Base-by-base conservation (phyloP, 2,113 vertebrate species). In the Astatoreochromis straeleni region DNA sequence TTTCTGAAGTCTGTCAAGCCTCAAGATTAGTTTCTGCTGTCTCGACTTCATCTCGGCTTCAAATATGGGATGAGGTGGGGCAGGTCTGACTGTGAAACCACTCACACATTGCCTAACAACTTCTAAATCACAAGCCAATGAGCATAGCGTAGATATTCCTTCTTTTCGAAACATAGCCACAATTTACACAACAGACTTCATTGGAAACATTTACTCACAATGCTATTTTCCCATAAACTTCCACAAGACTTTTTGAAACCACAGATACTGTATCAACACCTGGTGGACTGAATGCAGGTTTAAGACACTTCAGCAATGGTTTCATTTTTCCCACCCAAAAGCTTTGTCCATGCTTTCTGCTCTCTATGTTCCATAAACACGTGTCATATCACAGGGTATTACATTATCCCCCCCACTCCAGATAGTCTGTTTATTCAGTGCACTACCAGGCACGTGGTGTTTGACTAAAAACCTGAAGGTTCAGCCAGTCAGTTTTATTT, bases 21-120 rank as follows among this genome's bases (percentile, higher is more conserved):
- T 68, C 63, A 40, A 68, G 63, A 68, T 68, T 40, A 68, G 63
- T 24, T 70, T 70, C 35, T 70, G 63, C 7, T 12, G n/a, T 40
- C 35, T 68, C 5, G 35, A 21, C 35, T 40, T 40, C 17, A 68
- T 40, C 35, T 68, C 12, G n/a, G 35, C 35, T 40, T 40, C 17
- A 68, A 68, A 35, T 3, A 21, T 11, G 17, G 2, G 9, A 68
- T 68, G 19, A 68, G 19, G 4, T 11, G 33, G 7, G 1, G 19
- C 10, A 9, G 63, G 63, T 21, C 19, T 21, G 33, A 68, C 35
- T 40, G 7, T 68, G 19, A 68, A 21, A 38, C 63, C 19, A 35
- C 58, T 11, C 58, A 33, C 58, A 63, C 31, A 63, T 35, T 63
- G 31, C 17, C 58, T 35, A 63, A 63, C 4, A 63, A 63, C 31